These are phyloP conservation scores for Margaritifera margaritifera DNA, from an alignment of 2,888 invertebrate genomes.

Conservation along the genomic window DNA sequence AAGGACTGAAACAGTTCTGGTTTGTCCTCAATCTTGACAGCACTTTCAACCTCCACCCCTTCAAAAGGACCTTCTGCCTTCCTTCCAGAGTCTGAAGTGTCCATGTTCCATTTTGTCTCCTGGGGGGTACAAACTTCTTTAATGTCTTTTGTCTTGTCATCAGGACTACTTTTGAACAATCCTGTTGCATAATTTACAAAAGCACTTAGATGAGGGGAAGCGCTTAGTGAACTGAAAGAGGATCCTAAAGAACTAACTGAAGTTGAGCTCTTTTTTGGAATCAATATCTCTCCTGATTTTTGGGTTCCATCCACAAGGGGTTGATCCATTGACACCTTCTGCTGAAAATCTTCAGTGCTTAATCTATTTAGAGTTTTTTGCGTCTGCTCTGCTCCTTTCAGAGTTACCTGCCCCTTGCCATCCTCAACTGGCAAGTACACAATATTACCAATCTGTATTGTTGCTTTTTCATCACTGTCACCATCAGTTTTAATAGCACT, in stretches of 20 bases:
- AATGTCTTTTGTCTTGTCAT: constrained; percentile 48
- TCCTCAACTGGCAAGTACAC: constrained; percentile 54
- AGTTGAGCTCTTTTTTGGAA: constrained; percentile 25
- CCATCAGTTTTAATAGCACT: not conserved
- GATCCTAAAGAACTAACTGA: constrained; percentile 50
- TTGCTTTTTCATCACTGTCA: constrained; percentile 11
- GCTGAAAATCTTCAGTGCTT: constrained; percentile 38
- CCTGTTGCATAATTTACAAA: constrained; percentile 97
- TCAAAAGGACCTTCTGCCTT: constrained; percentile 9
- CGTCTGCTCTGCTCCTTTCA: constrained; percentile 36
- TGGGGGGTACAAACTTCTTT: constrained; percentile 25
- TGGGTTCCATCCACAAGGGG: constrained; percentile 22
- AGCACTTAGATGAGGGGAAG: constrained; percentile 68
- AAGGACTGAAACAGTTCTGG: constrained; percentile 94
- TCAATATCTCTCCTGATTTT: constrained; percentile 19
- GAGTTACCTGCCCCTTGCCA: constrained; percentile 36
- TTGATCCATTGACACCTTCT: constrained; percentile 31
- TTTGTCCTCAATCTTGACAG: constrained; percentile 79
- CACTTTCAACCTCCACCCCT: constrained; percentile 57
- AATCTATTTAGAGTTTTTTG: constrained; percentile 36
- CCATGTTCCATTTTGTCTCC: not conserved
- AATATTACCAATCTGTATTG: constrained; percentile 43
- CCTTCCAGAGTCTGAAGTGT: constrained; percentile 9
- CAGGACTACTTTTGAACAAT: constrained; percentile 78
- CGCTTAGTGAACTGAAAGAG: constrained; percentile 53